Conservation (phyloP, 1,140 invertebrate genomes). For the Oppia nitens region DNA sequence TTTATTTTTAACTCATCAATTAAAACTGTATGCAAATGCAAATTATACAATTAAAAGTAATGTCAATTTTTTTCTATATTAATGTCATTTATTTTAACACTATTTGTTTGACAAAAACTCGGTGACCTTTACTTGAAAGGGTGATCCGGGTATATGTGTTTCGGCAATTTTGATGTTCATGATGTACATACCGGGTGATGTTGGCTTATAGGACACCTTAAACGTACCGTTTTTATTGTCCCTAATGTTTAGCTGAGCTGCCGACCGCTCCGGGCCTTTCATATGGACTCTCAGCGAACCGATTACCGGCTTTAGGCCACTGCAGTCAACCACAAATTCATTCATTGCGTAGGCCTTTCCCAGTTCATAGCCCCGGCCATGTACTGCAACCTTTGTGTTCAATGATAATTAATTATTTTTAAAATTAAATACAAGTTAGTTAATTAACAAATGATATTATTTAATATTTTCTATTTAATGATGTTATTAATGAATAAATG, state of each 20-base stretch:
- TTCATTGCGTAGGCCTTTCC: conserved; percentile 6
- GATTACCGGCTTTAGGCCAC: background rate
- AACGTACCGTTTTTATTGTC: conserved; percentile 90
- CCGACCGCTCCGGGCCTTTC: background rate
- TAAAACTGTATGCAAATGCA: too few relatives aligned
- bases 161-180: conserved; percentile 94
- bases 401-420: too few relatives aligned
- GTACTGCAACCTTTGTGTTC: too few relatives aligned
- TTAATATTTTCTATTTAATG: too few relatives aligned
- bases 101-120: conserved; percentile 8
- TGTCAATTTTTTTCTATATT: too few relatives aligned
- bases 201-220: conserved; percentile 86
- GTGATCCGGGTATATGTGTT: conserved; percentile 60
- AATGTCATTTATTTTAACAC: too few relatives aligned
- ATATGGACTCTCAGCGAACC: conserved; percentile 1
- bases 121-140: conserved; percentile 6
- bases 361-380: conserved; percentile 3
- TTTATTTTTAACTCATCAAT: too few relatives aligned
- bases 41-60: too few relatives aligned
- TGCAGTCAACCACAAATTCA: conserved; percentile 9
- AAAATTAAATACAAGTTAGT: too few relatives aligned
- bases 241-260: conserved; percentile 84
- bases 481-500: too few relatives aligned
- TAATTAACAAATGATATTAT: too few relatives aligned
- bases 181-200: conserved; percentile 91